Evolutionary conservation across 2,888 invertebrate species (phyloP).

Genomic region (Diaphora mendica): DNA sequence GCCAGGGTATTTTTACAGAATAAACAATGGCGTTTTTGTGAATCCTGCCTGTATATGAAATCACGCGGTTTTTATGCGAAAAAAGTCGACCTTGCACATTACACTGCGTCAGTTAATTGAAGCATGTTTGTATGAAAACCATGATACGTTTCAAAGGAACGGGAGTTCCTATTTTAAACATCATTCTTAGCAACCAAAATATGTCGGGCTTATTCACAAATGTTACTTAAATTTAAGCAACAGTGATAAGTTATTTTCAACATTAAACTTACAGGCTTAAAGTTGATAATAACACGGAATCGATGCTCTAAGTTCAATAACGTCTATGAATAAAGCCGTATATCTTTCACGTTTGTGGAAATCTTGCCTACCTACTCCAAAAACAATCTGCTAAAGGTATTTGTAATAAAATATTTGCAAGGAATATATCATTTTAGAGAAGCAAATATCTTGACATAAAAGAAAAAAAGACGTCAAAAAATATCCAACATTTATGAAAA

Average conservation of each 20-base stretch:
- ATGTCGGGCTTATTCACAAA: no score
- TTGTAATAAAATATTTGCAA: neutral
- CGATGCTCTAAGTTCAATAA: no score
- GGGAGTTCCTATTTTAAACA: neutral
- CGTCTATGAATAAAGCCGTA: no score
- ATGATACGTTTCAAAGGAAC: neutral
- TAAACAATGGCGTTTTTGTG: conserved; percentile 14
- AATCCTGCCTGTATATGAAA: conserved; percentile 12
- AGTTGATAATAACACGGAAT: no score
- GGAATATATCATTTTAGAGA: neutral
- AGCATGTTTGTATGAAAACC: neutral
- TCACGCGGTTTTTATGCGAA: neutral
- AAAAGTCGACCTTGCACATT: neutral
- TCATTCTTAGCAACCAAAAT: neutral
- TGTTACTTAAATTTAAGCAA: no score
- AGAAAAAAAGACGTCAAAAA: neutral
- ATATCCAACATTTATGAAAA: neutral
- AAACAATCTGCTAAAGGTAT: neutral
- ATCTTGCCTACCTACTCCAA: neutral
- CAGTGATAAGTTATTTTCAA: no score
- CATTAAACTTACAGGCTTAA: no score
- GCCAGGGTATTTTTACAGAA: conserved; percentile 20
- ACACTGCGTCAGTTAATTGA: neutral
- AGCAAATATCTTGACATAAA: neutral
- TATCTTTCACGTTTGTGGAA: neutral